Conservation (phyloP, 2,797 vertebrate species). For the Gallinago stenura region DNA sequence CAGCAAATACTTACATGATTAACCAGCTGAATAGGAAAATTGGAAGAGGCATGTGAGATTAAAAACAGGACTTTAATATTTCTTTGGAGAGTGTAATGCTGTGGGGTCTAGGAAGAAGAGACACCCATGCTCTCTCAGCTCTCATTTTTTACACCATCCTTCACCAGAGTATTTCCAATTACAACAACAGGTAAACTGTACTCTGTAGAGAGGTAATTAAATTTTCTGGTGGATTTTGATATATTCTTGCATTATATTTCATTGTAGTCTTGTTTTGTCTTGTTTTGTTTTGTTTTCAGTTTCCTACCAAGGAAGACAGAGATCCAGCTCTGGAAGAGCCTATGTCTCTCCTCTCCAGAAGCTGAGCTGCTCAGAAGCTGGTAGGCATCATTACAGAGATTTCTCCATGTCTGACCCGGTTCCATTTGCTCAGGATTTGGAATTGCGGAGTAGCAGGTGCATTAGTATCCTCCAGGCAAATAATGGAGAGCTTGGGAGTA, state of each 20-base stretch:
- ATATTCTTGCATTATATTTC: background rate
- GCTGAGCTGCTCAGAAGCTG: background rate
- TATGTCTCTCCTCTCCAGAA: background rate
- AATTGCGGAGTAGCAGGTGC: background rate
- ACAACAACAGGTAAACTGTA: background rate
- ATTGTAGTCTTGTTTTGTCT: background rate
- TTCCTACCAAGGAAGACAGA: background rate
- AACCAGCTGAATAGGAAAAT: background rate
- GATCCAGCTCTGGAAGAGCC: background rate
- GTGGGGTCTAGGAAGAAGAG: background rate
- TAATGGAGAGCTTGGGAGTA: background rate
- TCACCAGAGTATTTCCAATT: background rate
- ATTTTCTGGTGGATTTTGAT: background rate
- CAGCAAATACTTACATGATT: background rate
- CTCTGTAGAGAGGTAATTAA: background rate
- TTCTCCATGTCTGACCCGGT: background rate
- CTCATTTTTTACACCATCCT: background rate
- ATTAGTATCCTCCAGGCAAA: background rate
- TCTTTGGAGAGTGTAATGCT: background rate
- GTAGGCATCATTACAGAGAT: background rate
- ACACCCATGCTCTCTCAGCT: background rate
- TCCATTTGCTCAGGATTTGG: background rate
- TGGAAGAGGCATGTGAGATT: conserved; percentile 4
- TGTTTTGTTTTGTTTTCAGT: background rate
- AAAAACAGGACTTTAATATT: background rate